Evolutionary conservation across 2,888 invertebrate species (phyloP).

Genomic region (Phytoseiulus persimilis): DNA sequence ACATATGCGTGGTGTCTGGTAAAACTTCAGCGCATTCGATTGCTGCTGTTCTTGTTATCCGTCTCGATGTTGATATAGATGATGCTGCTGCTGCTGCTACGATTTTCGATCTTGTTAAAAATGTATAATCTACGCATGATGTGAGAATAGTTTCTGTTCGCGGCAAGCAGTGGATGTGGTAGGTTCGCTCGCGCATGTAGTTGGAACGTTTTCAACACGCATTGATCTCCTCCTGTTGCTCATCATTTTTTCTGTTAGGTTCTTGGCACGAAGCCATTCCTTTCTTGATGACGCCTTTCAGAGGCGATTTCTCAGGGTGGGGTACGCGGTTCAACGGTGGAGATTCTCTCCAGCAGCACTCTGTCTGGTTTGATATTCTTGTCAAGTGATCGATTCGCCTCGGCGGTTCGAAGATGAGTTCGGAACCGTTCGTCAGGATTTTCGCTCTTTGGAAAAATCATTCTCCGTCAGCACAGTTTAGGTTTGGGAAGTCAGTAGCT

Average conservation of each 20-base stretch:
- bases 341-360: background rate
- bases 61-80: background rate
- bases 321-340: too few relatives aligned
- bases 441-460: background rate
- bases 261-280: too few relatives aligned
- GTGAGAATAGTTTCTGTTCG: background rate
- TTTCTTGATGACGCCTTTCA: background rate
- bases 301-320: background rate
- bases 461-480: slow-evolving; percentile 38
- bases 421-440: background rate
- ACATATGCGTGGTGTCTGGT: too few relatives aligned
- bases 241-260: background rate
- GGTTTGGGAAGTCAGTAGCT: slow-evolving; percentile 35
- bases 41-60: background rate
- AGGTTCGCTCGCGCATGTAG: background rate
- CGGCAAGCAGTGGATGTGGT: background rate
- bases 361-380: background rate
- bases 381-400: background rate
- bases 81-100: background rate
- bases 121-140: background rate
- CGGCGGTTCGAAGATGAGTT: background rate
- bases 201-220: background rate
- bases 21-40: background rate
- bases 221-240: too few relatives aligned
- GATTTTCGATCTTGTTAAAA: background rate